Evolutionary conservation across 1,140 invertebrate species (phyloP).

Genomic region (Mercenaria mercenaria): DNA sequence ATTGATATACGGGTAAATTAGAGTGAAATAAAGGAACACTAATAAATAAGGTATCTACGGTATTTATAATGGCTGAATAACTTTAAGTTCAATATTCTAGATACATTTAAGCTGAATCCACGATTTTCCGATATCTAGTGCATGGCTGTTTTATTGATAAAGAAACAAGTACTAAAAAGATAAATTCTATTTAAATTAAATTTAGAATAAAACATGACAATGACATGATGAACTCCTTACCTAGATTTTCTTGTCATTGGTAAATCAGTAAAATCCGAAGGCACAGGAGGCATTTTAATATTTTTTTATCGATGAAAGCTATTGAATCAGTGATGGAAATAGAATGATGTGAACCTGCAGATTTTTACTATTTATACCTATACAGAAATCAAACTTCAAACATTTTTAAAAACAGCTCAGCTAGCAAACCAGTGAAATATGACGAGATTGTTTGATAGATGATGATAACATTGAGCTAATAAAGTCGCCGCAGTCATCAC

Average conservation of each 20-base stretch:
- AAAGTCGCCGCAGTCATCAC: constrained; percentile 17
- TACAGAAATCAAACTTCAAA: neutral
- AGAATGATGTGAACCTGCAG: neutral
- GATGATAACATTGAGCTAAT: constrained; percentile 18
- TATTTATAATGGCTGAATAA: neutral
- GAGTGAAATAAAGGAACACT: neutral
- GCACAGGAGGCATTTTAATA: neutral
- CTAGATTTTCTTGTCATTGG: neutral
- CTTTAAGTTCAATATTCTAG: neutral
- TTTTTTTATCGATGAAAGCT: neutral
- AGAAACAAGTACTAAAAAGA: neutral
- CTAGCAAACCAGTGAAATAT: neutral
- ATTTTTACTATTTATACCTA: neutral
- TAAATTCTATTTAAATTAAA: neutral
- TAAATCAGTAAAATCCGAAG: neutral
- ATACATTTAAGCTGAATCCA: neutral
- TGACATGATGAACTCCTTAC: neutral
- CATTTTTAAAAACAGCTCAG: neutral
- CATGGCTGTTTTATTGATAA: neutral
- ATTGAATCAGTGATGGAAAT: neutral
- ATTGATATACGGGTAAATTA: neutral
- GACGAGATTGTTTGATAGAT: too few species aligned
- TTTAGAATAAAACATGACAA: neutral
- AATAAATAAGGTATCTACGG: neutral
- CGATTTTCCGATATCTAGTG: neutral